Base-by-base conservation (phyloP, 2,888 invertebrate species). In the Antheraea yamamai region DNA sequence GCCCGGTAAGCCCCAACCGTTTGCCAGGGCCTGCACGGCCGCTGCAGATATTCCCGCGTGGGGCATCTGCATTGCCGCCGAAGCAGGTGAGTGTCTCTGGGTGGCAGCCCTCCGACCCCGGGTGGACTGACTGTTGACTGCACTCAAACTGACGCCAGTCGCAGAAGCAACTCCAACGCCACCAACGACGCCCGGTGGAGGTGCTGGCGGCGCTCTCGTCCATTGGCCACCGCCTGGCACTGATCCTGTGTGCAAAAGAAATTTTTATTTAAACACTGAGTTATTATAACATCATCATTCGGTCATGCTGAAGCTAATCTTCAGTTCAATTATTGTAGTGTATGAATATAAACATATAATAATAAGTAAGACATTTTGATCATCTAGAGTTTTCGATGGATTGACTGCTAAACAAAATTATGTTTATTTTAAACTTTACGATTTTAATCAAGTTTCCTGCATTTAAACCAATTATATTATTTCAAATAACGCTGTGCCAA, bases 181-280 rank as follows among this genome's bases (percentile, higher is more conserved):
- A 26, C 86, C 90, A 51, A 85, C 87, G n/a, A 84, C 89, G 75
- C 89, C 81, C 75, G 95, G 93, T 1, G 97, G 97, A 14, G 97
- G 97, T 64, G 96, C 96, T 0, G 96, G 95, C 0, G 97, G 97
- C 81, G 97, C 97, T 52, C 97, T 95, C 47, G 97, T 97, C 97
- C 97, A 97, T 81, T 97, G 97, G 0, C 97, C 97, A 23, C 96
- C 95, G 78, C 95, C 91, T 26, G 91, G 85, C 68, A 91, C 92
- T 51, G 92, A 84, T 2, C 94, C 94, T 92, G 86, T 20, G 39
- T 18, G 47, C 16, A 14, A 74, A 70, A n/a, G 23, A 39, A 35
- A 39, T 23, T 2, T 39, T n/a, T 8, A 70, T 35, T 68, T 20
- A 70, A 30, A 20, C 8, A 23, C n/a, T 18, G 4, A 55, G 3